phyloP scores from a whole-genome alignment of 2,797 vertebrate genomes.

The Pipistrellus nathusii region DNA sequence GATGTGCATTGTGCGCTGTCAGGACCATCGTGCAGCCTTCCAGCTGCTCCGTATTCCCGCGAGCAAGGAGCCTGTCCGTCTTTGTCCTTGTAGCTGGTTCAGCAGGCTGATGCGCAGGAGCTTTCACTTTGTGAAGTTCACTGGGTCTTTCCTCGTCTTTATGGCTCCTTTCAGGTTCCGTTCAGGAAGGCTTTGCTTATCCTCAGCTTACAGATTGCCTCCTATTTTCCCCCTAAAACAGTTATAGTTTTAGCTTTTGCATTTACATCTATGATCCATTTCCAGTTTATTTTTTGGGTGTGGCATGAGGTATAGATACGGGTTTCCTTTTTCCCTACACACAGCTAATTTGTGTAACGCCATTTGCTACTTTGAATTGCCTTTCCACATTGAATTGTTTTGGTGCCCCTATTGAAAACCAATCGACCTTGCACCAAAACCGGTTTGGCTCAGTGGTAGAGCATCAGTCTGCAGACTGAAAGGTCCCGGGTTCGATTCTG shows the following conservation, averaged over 20 bases:
- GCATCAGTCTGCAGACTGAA: too few species aligned
- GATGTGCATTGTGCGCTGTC: neutral
- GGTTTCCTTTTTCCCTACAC: neutral
- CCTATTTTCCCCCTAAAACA: neutral
- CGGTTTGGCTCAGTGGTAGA: too few species aligned
- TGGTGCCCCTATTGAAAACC: neutral
- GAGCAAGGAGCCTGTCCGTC: neutral
- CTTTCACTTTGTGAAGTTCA: neutral
- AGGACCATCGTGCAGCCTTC: neutral
- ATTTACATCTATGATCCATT: neutral
- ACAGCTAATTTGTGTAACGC: neutral
- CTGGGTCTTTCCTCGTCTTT: neutral
- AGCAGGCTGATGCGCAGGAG: neutral
- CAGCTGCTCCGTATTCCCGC: neutral
- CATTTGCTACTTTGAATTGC: neutral
- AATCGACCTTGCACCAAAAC: neutral
- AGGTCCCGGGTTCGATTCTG: too few species aligned
- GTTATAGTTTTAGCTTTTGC: neutral
- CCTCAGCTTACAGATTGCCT: neutral
- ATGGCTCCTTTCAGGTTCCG: neutral
- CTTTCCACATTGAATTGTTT: neutral
- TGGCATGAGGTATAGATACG: neutral
- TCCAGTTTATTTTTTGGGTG: neutral
- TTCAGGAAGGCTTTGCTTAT: neutral
- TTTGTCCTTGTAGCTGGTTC: neutral